A percentile compares a stretch with the other conserved stretches of the same genome.
These are phyloP conservation scores for Lutjanus erythropterus DNA, from an alignment of 2,113 vertebrate species.

Conservation along the genomic window DNA sequence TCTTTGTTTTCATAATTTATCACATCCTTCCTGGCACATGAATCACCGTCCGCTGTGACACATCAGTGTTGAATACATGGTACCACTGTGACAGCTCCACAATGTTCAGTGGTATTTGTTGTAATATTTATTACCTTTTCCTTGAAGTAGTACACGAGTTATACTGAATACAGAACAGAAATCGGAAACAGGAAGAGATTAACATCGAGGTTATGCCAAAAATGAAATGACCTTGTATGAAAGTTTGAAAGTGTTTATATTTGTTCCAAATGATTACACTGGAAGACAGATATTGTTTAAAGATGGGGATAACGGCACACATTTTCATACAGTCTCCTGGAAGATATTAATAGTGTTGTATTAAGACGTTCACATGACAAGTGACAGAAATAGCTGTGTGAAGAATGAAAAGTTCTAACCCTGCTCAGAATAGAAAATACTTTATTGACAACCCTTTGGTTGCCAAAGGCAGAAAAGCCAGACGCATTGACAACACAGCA, in stretches of 20 bases:
- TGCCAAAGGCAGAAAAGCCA: too few species aligned
- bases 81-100: not conserved
- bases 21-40: not conserved
- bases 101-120: not conserved
- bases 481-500: too few species aligned
- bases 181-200: not conserved
- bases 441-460: too few species aligned
- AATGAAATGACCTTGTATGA: not conserved
- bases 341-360: too few species aligned
- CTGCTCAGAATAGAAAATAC: too few species aligned
- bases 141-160: not conserved
- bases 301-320: too few species aligned
- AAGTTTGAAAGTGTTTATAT: not conserved
- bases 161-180: not conserved
- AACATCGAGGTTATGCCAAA: not conserved
- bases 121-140: not conserved
- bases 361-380: not conserved
- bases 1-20: not conserved
- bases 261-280: too few species aligned
- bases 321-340: not conserved
- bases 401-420: not conserved
- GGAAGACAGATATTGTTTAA: too few species aligned
- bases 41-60: not conserved
- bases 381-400: not conserved
- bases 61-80: not conserved